Conservation (phyloP, 2,888 invertebrate genomes). For the Hydrotaea diabolus region DNA sequence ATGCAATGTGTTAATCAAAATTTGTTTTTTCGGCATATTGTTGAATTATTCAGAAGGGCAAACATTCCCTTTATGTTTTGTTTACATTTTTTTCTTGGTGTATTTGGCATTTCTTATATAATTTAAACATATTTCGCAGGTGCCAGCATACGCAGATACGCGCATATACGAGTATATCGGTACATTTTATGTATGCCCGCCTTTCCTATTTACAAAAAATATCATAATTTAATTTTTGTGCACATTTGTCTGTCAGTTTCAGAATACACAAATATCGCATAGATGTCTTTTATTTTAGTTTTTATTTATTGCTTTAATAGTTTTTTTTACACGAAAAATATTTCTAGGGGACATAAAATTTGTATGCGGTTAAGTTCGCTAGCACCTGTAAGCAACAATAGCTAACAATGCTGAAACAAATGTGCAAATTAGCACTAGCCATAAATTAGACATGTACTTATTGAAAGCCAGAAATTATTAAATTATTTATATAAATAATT, state of each 20-base stretch:
- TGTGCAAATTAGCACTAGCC: constrained; percentile 19
- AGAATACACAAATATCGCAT: constrained; percentile 29
- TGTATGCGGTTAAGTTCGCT: neutral
- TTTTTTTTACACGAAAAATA: constrained; percentile 4
- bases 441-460: too few relatives aligned
- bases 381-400: neutral
- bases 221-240: neutral
- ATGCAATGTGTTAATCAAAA: too few relatives aligned
- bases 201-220: neutral
- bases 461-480: neutral
- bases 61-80: too few relatives aligned
- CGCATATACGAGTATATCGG: neutral
- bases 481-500: neutral
- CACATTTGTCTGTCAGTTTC: neutral
- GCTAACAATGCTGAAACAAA: neutral
- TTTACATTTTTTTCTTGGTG: neutral
- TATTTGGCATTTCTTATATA: constrained; percentile 38
- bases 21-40: too few relatives aligned
- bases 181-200: neutral
- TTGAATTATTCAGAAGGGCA: too few relatives aligned
- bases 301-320: constrained; percentile 36
- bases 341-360: constrained; percentile 42
- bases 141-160: neutral
- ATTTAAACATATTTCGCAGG: constrained; percentile 27
- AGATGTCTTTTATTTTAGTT: constrained; percentile 32